Conservation (phyloP, 2,888 invertebrate species). For the Abscondita cerata region DNA sequence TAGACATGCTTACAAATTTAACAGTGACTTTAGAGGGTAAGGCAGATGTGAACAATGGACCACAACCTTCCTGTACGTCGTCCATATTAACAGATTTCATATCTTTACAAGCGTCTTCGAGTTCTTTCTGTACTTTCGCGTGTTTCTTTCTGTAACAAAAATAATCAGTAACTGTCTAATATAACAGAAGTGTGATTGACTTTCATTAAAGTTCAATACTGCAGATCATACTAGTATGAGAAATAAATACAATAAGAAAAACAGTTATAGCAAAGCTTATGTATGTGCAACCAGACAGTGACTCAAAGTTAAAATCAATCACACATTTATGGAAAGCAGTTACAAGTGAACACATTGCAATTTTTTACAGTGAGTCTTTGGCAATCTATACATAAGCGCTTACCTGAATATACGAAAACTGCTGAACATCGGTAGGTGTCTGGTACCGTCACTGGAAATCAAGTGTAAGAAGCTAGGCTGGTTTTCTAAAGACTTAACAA, state of each 20-base stretch:
- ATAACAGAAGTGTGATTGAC: constrained; percentile 2
- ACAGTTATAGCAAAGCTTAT: not conserved
- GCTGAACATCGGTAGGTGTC: constrained; percentile 74
- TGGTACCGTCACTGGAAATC: constrained; percentile 72
- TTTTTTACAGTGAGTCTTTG: constrained; percentile 12
- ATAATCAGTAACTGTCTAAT: constrained; percentile 39
- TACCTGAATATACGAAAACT: constrained; percentile 76
- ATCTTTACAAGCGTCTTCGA: constrained; percentile 91
- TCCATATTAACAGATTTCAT: constrained; percentile 63
- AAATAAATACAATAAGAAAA: no score
- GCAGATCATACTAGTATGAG: not conserved
- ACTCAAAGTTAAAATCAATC: constrained; percentile 1
- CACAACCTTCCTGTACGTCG: constrained; percentile 60
- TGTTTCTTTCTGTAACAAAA: constrained; percentile 77
- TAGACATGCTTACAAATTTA: constrained; percentile 74
- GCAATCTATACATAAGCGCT: constrained; percentile 57
- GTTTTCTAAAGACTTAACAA: constrained; percentile 32
- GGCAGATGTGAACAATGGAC: constrained; percentile 49
- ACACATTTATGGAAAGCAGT: not conserved
- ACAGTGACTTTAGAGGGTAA: constrained; percentile 74
- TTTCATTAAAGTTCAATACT: constrained; percentile 6
- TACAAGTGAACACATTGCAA: not conserved
- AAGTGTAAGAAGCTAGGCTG: constrained; percentile 59
- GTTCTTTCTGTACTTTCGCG: constrained; percentile 85
- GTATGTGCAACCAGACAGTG: no score